Evolutionary conservation across 2,888 invertebrate species (phyloP).

Genomic region (Brassicogethes aeneus): DNA sequence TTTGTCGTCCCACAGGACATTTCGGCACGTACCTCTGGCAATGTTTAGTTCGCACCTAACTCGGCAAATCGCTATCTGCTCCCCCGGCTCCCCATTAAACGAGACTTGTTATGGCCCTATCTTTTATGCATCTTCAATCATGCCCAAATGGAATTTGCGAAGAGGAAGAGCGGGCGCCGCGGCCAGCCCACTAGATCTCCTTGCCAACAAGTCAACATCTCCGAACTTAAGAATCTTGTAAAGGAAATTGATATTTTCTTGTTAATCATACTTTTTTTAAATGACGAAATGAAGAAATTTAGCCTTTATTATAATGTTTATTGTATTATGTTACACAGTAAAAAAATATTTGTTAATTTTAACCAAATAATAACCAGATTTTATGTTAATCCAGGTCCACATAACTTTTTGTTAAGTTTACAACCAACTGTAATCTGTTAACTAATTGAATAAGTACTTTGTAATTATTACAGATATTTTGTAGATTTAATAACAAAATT

Average conservation of each 20-base stretch:
- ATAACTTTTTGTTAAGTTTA: too few relatives aligned
- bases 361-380: too few relatives aligned
- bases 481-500: too few relatives aligned
- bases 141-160: constrained; percentile 16
- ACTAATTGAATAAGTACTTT: too few relatives aligned
- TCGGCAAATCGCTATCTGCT: constrained; percentile 7
- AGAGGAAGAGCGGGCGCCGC: constrained; percentile 1
- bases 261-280: too few relatives aligned
- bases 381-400: too few relatives aligned
- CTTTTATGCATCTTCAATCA: constrained; percentile 20
- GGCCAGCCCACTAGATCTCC: neutral
- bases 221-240: constrained; percentile 7
- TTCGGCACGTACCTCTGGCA: constrained; percentile 5
- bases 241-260: constrained; percentile 20
- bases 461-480: too few relatives aligned
- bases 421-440: too few relatives aligned
- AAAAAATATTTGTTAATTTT: too few relatives aligned
- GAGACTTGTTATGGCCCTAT: constrained; percentile 13
- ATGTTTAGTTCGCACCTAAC: constrained; percentile 11
- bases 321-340: too few relatives aligned
- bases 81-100: constrained; percentile 10
- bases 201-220: neutral
- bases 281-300: too few relatives aligned
- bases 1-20: neutral
- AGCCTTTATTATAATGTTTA: too few relatives aligned